Percentiles rank a stretch among this genome's conserved stretches.
Evolutionary conservation across 1,140 invertebrate species (phyloP).

Genomic region (Coelopa frigida): DNA sequence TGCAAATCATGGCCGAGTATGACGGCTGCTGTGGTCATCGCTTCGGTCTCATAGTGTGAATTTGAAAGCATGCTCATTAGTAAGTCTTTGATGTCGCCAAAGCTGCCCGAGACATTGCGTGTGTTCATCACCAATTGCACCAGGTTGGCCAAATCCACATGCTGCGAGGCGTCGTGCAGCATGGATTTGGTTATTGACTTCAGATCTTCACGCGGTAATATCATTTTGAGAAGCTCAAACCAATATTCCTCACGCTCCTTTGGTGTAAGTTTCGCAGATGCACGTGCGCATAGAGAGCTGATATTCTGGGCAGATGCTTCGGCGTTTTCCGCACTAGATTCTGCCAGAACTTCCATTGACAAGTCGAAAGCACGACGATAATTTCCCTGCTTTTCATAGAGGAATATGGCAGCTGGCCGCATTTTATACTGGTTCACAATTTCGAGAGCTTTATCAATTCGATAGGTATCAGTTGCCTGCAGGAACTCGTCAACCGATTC

Average conservation of each 20-base stretch:
- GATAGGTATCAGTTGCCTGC: slow-evolving; percentile 24
- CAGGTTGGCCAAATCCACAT: slow-evolving; percentile 47
- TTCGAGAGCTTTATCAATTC: slow-evolving; percentile 42
- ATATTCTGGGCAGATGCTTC: slow-evolving; percentile 26
- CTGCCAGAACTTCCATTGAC: slow-evolving; percentile 36
- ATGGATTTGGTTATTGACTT: slow-evolving; percentile 42
- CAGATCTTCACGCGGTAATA: slow-evolving; percentile 32
- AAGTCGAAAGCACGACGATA: slow-evolving; percentile 47
- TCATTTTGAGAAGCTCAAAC: slow-evolving; percentile 44
- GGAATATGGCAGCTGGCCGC: slow-evolving; percentile 42
- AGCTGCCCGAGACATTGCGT: slow-evolving; percentile 43
- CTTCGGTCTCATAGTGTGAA: slow-evolving; percentile 45
- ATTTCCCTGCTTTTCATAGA: slow-evolving; percentile 47
- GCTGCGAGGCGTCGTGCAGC: slow-evolving; percentile 49
- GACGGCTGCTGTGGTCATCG: slow-evolving; percentile 38
- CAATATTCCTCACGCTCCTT: slow-evolving; percentile 45
- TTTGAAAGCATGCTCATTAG: slow-evolving; percentile 48
- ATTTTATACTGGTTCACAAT: slow-evolving; percentile 44
- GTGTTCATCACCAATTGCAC: slow-evolving; percentile 46
- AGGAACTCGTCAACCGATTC: slow-evolving; percentile 31
- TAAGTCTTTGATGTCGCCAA: slow-evolving; percentile 48
- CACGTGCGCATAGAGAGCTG: slow-evolving; percentile 41
- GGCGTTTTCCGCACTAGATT: slow-evolving; percentile 11
- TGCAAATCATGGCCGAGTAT: slow-evolving; percentile 44
- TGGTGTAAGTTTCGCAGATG: slow-evolving; percentile 37